Percentiles rank a stretch among this genome's conserved stretches.
Evolutionary conservation across 2,797 vertebrate species (phyloP).

Genomic region (Gila robusta): DNA sequence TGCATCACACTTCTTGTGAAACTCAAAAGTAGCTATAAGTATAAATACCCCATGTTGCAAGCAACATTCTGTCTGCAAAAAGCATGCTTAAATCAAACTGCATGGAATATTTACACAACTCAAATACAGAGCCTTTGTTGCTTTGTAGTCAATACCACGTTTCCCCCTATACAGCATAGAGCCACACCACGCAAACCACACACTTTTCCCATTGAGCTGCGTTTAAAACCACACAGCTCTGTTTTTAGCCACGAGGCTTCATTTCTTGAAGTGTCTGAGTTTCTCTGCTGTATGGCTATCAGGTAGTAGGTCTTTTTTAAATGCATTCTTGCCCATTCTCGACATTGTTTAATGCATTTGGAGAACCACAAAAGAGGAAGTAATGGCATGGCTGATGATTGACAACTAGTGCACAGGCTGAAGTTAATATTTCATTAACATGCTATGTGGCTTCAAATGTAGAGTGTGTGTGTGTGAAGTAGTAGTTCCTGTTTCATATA

Average conservation of each 20-base stretch:
- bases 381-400: not conserved
- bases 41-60: not conserved
- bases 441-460: not conserved
- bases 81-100: not conserved
- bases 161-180: not conserved
- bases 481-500: conserved; percentile 9
- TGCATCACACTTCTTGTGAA: not conserved
- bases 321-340: not conserved
- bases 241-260: not conserved
- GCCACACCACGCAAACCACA: conserved; percentile 40
- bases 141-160: not conserved
- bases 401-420: not conserved
- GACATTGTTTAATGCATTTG: not conserved
- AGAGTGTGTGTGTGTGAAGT: not conserved
- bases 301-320: not conserved
- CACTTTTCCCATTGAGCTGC: not conserved
- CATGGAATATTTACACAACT: not conserved
- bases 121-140: not conserved
- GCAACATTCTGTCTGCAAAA: not conserved
- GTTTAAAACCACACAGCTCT: conserved; percentile 14
- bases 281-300: not conserved
- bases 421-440: conserved; percentile 2
- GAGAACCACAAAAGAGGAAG: conserved; percentile 6
- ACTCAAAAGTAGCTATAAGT: not conserved
- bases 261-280: not conserved